Evolutionary conservation across 2,888 invertebrate genomes (phyloP).

Genomic region (Tanypteryx hageni): DNA sequence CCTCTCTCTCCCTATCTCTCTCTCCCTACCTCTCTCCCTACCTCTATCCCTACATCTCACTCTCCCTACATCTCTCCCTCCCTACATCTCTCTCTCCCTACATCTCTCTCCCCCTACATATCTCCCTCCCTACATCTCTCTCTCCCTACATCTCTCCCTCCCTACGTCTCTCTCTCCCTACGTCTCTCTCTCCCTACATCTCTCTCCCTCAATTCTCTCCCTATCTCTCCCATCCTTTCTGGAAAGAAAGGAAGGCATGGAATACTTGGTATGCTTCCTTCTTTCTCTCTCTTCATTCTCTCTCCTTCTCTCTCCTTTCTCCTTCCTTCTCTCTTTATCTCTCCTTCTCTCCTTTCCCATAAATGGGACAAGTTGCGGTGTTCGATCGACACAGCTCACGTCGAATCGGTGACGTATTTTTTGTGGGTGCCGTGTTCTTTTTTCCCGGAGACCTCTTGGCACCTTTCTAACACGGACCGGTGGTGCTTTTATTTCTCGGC

Average conservation of each 20-base stretch:
- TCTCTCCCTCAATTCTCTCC: not conserved
- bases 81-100: too few relatives aligned
- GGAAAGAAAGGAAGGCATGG: not conserved
- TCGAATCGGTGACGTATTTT: constrained; percentile 20
- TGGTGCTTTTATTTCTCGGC: too few relatives aligned
- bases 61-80: too few relatives aligned
- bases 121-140: too few relatives aligned
- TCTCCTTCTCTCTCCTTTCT: not conserved
- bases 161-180: not conserved
- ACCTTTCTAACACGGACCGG: too few relatives aligned
- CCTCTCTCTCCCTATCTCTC: too few relatives aligned
- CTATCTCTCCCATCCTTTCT: not conserved
- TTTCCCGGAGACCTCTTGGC: too few relatives aligned
- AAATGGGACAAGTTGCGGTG: constrained; percentile 29
- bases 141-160: not conserved
- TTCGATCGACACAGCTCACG: constrained; percentile 27
- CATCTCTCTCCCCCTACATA: too few relatives aligned
- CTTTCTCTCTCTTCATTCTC: not conserved
- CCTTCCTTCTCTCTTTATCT: not conserved
- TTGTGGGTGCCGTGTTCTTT: too few relatives aligned
- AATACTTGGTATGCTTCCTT: not conserved
- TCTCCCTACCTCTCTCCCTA: too few relatives aligned
- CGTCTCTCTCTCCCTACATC: not conserved
- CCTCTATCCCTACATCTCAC: too few relatives aligned
- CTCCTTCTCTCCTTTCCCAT: not conserved